phyloP scores from a whole-genome alignment of 2,888 invertebrate species.

The Cheilosia grossa region DNA sequence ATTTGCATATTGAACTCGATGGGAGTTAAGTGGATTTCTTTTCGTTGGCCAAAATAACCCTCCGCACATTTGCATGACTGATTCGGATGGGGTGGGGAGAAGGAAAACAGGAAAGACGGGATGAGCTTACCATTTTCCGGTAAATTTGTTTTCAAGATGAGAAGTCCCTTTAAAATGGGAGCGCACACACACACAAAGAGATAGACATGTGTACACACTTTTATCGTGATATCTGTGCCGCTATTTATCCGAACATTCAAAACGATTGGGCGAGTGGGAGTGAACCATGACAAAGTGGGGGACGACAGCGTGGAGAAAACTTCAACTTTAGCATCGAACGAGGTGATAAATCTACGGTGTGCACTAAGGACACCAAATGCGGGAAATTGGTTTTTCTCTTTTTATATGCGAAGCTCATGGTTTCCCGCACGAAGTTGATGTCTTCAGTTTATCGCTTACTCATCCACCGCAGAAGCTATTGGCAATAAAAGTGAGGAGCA shows the following conservation, averaged over 20 bases:
- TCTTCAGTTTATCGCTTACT: conserved; percentile 68
- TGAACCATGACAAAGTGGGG: background rate
- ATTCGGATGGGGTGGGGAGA: conserved; percentile 22
- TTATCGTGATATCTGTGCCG: conserved; percentile 57
- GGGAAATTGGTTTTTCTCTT: conserved; percentile 60
- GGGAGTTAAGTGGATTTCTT: conserved; percentile 9
- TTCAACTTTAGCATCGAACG: conserved; percentile 68
- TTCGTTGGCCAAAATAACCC: conserved; percentile 28
- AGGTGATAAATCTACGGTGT: conserved; percentile 71
- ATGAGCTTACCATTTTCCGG: conserved; percentile 71
- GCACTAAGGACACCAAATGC: conserved; percentile 21
- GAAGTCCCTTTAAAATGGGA: conserved; percentile 53
- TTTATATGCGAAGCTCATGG: conserved; percentile 32
- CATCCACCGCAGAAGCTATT: conserved; percentile 43
- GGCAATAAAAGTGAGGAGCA: conserved; percentile 45
- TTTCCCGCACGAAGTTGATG: conserved; percentile 59
- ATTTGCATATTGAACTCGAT: conserved; percentile 61
- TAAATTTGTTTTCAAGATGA: conserved; percentile 74
- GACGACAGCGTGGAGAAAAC: conserved; percentile 21
- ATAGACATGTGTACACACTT: conserved; percentile 5
- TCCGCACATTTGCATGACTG: conserved; percentile 62
- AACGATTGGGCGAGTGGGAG: conserved; percentile 42
- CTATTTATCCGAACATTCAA: conserved; percentile 68
- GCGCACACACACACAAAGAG: background rate
- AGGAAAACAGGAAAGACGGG: background rate